phyloP scores from a whole-genome alignment of 2,113 vertebrate species.

The Craseonycteris thonglongyai region DNA sequence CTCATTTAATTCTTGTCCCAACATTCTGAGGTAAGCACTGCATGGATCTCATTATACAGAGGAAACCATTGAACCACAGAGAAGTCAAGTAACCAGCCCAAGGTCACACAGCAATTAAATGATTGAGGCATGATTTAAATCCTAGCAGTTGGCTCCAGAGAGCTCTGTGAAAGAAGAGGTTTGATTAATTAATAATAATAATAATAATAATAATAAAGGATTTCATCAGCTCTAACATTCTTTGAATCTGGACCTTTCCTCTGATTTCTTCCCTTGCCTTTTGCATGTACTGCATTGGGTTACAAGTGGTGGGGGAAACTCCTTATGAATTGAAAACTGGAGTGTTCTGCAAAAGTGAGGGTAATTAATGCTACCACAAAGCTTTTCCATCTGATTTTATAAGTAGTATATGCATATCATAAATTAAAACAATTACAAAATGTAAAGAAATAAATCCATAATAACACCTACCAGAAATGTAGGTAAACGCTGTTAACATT shows the following conservation, averaged over 20 bases:
- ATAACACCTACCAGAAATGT: background rate
- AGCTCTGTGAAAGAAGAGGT: background rate
- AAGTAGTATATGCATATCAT: fast-evolving
- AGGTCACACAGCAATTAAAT: fast-evolving
- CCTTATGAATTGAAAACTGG: background rate
- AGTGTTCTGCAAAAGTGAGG: background rate
- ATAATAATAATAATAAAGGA: too few relatives aligned
- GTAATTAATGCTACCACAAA: fast-evolving
- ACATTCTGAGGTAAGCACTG: background rate
- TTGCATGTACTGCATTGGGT: background rate
- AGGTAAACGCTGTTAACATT: background rate
- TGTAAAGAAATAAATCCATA: background rate
- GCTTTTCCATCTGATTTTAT: background rate
- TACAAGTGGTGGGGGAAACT: background rate
- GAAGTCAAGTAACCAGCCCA: background rate
- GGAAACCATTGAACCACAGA: background rate
- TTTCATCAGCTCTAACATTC: background rate
- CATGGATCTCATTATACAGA: fast-evolving
- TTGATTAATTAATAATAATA: background rate
- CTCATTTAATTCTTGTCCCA: background rate
- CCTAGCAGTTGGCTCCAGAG: background rate
- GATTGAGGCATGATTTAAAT: background rate
- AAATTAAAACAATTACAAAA: background rate
- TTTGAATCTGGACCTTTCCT: background rate
- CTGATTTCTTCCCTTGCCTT: background rate